Conservation (phyloP, 1,140 invertebrate genomes). For the Drosophila subobscura region DNA sequence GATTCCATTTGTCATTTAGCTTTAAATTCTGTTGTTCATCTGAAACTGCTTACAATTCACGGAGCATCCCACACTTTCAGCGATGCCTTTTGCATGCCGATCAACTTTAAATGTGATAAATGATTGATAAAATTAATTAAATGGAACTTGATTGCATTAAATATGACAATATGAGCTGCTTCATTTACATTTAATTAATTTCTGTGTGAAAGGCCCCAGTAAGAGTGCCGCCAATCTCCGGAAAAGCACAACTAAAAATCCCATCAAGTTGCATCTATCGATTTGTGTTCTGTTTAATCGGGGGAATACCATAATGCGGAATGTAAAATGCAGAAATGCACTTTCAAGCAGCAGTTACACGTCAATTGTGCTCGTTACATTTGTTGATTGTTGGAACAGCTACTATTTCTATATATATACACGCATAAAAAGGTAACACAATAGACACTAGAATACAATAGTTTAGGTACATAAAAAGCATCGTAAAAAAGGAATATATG, state of each 20-base stretch:
- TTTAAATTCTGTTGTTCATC: no score
- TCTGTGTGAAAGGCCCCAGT: not conserved
- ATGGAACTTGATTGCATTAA: not conserved
- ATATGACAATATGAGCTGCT: not conserved
- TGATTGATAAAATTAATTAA: conserved; percentile 18
- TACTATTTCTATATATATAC: conserved; percentile 63
- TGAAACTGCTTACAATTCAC: conserved; percentile 21
- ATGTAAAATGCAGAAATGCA: conserved; percentile 3
- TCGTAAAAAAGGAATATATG: conserved; percentile 19
- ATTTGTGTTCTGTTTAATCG: conserved; percentile 33
- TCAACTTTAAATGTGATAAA: conserved; percentile 20
- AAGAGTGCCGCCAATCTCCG: not conserved
- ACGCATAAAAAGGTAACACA: conserved; percentile 31
- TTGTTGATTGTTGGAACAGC: conserved; percentile 38
- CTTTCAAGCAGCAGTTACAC: conserved; percentile 73
- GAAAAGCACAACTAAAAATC: not conserved
- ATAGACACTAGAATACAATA: conserved; percentile 1
- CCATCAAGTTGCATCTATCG: conserved; percentile 20
- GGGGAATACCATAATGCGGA: conserved; percentile 10
- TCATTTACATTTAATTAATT: conserved; percentile 2
- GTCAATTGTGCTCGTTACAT: conserved; percentile 49
- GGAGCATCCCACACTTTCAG: not conserved
- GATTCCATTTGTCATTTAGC: no score
- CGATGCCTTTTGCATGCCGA: conserved; percentile 21
- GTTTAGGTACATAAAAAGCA: conserved; percentile 10